Evolutionary conservation across 2,113 vertebrate genomes (phyloP).

Genomic region (Chaetodon trifascialis): DNA sequence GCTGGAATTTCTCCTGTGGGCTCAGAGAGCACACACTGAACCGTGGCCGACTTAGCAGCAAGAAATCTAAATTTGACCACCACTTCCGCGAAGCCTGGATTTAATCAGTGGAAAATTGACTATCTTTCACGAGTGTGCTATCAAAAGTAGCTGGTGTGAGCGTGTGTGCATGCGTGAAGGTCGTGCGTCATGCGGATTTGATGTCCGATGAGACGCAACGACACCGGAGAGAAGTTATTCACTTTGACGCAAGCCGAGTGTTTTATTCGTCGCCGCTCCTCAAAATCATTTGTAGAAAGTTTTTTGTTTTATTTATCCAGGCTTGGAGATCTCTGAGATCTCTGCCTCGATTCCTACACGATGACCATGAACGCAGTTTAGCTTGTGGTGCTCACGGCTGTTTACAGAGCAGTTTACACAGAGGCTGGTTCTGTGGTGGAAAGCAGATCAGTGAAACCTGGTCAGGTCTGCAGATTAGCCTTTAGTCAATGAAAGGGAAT

Average conservation of each 20-base stretch:
- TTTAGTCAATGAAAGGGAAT: too few species aligned
- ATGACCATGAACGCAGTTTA: too few species aligned
- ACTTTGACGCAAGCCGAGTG: slow-evolving; percentile 1
- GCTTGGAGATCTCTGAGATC: neutral
- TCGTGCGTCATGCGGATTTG: slow-evolving; percentile 39
- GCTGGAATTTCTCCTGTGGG: slow-evolving; percentile 27
- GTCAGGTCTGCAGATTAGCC: neutral
- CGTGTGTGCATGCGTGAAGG: slow-evolving; percentile 41
- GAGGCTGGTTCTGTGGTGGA: neutral
- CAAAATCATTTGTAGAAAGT: neutral
- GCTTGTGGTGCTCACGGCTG: too few species aligned
- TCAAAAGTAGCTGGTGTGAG: neutral
- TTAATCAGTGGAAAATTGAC: slow-evolving; percentile 63
- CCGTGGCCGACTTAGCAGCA: neutral
- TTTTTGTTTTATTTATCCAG: neutral
- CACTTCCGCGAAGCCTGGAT: slow-evolving; percentile 40
- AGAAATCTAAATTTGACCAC: slow-evolving; percentile 34
- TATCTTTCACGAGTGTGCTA: slow-evolving; percentile 20
- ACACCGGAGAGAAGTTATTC: slow-evolving; percentile 19
- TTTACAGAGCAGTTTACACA: neutral
- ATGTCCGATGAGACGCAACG: slow-evolving; percentile 20
- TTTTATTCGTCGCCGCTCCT: neutral
- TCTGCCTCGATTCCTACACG: neutral
- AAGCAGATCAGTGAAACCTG: neutral
- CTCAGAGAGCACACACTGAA: neutral